Conservation (phyloP, 2,888 invertebrate species). For the Iselma pallidipennis region DNA sequence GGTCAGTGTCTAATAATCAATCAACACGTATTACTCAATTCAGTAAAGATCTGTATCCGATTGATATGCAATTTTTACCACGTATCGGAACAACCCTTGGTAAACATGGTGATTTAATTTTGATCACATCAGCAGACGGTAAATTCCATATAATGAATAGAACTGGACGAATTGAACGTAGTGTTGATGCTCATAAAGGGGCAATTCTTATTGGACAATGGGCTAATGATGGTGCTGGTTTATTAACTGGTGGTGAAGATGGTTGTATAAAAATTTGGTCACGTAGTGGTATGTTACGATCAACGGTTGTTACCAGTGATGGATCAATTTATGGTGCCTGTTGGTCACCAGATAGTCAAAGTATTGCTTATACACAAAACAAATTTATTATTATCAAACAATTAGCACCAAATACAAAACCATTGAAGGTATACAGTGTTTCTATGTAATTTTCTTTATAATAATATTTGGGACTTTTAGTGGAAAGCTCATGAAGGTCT, state of each 20-base stretch:
- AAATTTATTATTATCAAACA: slow-evolving; percentile 71
- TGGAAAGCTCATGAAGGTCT: slow-evolving; percentile 98
- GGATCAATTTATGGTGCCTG: slow-evolving; percentile 81
- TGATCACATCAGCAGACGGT: slow-evolving; percentile 88
- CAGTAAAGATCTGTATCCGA: slow-evolving; percentile 83
- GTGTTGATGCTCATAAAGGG: slow-evolving; percentile 90
- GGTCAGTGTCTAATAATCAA: slow-evolving; percentile 83
- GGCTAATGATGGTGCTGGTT: slow-evolving; percentile 94
- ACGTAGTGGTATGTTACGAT: slow-evolving; percentile 89
- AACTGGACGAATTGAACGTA: slow-evolving; percentile 90
- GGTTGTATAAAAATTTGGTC: slow-evolving; percentile 98
- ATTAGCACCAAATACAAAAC: slow-evolving; percentile 73
- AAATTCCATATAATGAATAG: slow-evolving; percentile 87
- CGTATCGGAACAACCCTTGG: slow-evolving; percentile 60
- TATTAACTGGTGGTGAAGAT: slow-evolving; percentile 97
- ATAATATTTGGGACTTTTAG: slow-evolving; percentile 58
- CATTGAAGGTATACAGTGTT: slow-evolving; percentile 68
- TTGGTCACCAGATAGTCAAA: slow-evolving; percentile 77
- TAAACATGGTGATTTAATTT: slow-evolving; percentile 76
- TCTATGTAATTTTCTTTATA: not conserved
- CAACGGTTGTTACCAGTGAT: slow-evolving; percentile 81
- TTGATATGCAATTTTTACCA: slow-evolving; percentile 88
- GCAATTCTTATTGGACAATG: slow-evolving; percentile 89
- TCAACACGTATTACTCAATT: slow-evolving; percentile 77
- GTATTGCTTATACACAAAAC: slow-evolving; percentile 72